Conservation (phyloP, 2,113 vertebrate species). For the Forbesichthys papilliferus region DNA sequence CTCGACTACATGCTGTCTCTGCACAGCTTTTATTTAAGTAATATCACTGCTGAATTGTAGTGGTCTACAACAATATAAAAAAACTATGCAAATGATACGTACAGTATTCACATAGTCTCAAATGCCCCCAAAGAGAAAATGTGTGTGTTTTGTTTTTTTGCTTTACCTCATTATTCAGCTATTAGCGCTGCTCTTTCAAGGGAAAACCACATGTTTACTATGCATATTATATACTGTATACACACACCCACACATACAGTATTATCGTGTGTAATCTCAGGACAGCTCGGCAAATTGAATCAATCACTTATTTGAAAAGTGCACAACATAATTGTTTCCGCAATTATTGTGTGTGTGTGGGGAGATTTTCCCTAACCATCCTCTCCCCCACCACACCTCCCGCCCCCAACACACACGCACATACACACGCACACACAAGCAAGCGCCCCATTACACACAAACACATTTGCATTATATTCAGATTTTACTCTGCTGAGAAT, state of each 20-base stretch:
- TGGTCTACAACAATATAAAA: too few species aligned
- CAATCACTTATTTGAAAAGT: constrained; percentile 45
- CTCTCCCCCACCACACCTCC: too few species aligned
- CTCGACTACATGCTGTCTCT: not conserved
- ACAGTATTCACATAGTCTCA: not conserved
- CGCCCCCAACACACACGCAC: too few species aligned
- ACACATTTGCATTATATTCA: not conserved
- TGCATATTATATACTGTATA: constrained; percentile 15
- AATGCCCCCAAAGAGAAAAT: not conserved
- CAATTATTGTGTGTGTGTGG: constrained; percentile 22
- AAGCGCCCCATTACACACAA: too few species aligned
- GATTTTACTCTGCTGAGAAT: constrained; percentile 19
- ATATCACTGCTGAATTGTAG: not conserved
- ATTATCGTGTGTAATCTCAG: constrained; percentile 8
- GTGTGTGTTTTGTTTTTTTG: not conserved
- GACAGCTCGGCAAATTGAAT: constrained; percentile 56
- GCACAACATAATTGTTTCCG: constrained; percentile 24
- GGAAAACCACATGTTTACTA: constrained; percentile 50
- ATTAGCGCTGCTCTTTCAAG: constrained; percentile 58
- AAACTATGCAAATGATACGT: not conserved
- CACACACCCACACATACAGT: not conserved
- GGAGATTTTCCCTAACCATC: too few species aligned
- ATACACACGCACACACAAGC: too few species aligned
- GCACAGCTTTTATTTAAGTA: not conserved
- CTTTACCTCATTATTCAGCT: constrained; percentile 59